Evolutionary conservation across 2,113 vertebrate species (phyloP), one percentile per base, ranked within the genome.

Genomic region (Ploceus nigricollis): DNA sequence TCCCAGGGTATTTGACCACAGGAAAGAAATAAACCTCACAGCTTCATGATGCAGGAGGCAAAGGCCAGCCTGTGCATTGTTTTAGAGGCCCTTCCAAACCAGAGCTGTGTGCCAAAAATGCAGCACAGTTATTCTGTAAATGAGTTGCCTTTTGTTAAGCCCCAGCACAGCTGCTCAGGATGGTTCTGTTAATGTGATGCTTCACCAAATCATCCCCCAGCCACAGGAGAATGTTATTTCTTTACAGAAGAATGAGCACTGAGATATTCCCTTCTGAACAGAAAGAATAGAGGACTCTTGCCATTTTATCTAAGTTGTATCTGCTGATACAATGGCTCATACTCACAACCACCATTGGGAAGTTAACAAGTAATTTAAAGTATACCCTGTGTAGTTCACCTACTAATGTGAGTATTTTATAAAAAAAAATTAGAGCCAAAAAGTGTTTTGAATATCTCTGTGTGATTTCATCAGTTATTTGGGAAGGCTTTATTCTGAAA

Each of bases 291-390:
- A 94, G 17, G 39, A 76, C 14, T 69, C 61, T 89, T 95, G 71
- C 30, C 44, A 44, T 96, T 96, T 97, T 83, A 91, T 89, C 50
- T 76, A 92, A 75, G 64, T 91, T 93, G 85, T 91, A 90, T 90
- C 47, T 2, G 6, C 70, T 93, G 78, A 70, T 86, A 94, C 68
- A 93, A 87, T 73, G 63, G 37, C 50, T 84, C 3, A 1, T 78
- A 92, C 60, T 92, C 91, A 93, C 47, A 86, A 93, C 44, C 63
- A 76, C 40, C 86, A 44, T 28, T 2, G 15, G 90, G 82, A 96
- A 77, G 76, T 76, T 97, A 96, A 87, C 82, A 86, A 96, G 87
- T 94, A 96, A 97, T 94, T 97, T 91, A 84, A 95, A 93, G 60
- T 44, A 82, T 45, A 87, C 37, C 15, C 45, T 64, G 31, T 54